phyloP scores from a whole-genome alignment of 1,140 invertebrate genomes.

The Bombus terrestris region DNA sequence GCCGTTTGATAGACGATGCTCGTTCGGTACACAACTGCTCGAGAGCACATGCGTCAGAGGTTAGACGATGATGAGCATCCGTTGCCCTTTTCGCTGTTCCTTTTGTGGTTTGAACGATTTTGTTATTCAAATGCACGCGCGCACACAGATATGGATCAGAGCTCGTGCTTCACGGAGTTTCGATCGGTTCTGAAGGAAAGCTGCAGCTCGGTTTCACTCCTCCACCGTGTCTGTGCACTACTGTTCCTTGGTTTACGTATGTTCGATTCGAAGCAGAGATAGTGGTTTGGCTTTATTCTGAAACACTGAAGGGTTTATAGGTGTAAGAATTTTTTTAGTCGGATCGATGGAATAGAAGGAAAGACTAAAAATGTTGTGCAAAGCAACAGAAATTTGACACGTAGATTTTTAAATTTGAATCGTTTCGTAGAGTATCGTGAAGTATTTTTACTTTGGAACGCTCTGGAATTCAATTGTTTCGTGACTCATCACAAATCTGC shows the following conservation, averaged over 20 bases:
- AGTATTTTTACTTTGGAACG: fast-evolving
- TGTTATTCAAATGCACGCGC: slow-evolving; percentile 30
- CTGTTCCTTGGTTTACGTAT: not conserved
- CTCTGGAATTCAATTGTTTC: no score
- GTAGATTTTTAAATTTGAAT: no score
- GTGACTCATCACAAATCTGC: no score
- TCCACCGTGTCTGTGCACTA: not conserved
- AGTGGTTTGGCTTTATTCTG: not conserved
- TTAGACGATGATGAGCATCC: slow-evolving; percentile 57
- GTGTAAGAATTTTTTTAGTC: not conserved
- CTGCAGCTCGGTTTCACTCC: not conserved
- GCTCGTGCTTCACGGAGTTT: not conserved
- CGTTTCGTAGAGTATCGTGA: no score
- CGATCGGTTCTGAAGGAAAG: not conserved
- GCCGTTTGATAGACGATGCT: slow-evolving; percentile 67
- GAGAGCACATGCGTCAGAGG: slow-evolving; percentile 65
- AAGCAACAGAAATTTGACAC: no score
- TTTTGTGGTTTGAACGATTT: slow-evolving; percentile 20
- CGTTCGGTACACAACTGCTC: slow-evolving; percentile 68
- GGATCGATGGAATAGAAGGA: not conserved
- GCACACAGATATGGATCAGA: not conserved
- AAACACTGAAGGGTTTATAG: not conserved
- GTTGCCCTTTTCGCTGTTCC: slow-evolving; percentile 33
- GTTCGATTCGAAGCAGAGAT: not conserved
- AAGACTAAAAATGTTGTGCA: not conserved